Base-by-base conservation (phyloP, 1,140 invertebrate species). In the Drosophila funebris region DNA sequence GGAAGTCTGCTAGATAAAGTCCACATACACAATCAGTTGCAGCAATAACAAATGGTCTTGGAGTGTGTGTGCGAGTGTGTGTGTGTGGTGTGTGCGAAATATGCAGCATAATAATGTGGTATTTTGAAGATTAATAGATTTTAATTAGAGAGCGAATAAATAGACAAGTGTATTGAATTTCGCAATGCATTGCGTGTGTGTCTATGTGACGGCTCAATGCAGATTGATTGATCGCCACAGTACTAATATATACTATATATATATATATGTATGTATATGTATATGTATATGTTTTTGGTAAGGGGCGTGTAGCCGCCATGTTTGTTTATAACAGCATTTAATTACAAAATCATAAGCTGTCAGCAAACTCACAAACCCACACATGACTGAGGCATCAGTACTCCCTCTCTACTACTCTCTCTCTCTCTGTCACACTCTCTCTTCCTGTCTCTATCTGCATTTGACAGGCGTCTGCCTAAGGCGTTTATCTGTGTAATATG, bases 341-440 rank as follows among this genome's bases (percentile, higher is more conserved):
- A 87, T 87, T 85, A 87, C 73, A 78, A 87, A 85, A 85, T 87
- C 81, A 87, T 78, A 82, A 74, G 77, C 77, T 85, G 82, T 85
- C 77, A 87, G 43, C 81, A 70, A 22, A 37, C 48, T 27, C 39
- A 36, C 14, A 37, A n/a, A n/a, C n/a, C n/a, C 33, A 68, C 43
- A 67, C 68, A 64, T 66, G 27, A 13, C 6, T 43, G 20, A 62
- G 52, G 76, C 80, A 73, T 72, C 66, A 62, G 66, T 56, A 46
- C 58, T 61, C 46, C 14, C 14, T 57, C 20, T 13, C 4, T 27
- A 11, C 3, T 22, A 13, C 18, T 27, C 13, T n/a, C n/a, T 14
- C 6, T 2, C 71, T 53, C 57, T 33, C 11, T 4, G 2, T 33
- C 31, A 0, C 9, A 54, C 6, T 20, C 44, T 14, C 11, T 29